phyloP scores from a whole-genome alignment of 2,888 invertebrate species.

The Caenorhabditis wallacei region DNA sequence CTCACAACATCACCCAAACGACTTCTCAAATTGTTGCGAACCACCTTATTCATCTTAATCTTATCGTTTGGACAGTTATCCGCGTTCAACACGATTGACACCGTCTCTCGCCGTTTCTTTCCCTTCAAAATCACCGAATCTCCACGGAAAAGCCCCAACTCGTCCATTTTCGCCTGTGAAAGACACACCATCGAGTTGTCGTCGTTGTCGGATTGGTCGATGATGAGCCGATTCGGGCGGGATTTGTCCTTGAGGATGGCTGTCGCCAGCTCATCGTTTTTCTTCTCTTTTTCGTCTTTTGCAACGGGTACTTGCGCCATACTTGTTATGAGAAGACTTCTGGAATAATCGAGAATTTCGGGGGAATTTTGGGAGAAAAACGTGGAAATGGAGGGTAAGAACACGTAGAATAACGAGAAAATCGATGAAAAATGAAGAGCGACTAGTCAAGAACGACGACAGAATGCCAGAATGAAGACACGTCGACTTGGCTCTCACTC shows the following conservation, averaged over 20 bases:
- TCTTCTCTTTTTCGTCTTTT: conserved; percentile 75
- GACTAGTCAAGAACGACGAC: too few relatives aligned
- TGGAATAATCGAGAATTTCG: neutral
- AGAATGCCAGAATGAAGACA: neutral
- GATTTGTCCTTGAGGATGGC: conserved; percentile 90
- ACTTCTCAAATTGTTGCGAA: conserved; percentile 95
- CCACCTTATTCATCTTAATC: conserved; percentile 96
- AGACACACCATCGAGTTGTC: conserved; percentile 98
- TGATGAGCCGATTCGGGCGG: conserved; percentile 65
- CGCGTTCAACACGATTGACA: conserved; percentile 95
- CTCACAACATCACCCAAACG: conserved; percentile 95
- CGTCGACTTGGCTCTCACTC: neutral
- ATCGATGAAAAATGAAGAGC: neutral
- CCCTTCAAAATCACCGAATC: conserved; percentile 93
- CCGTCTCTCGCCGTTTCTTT: conserved; percentile 96
- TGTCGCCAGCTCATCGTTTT: conserved; percentile 91
- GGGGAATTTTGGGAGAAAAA: neutral
- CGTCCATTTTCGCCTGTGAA: conserved; percentile 99
- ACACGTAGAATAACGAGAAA: neutral
- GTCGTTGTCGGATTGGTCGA: conserved; percentile 88
- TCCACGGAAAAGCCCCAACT: conserved; percentile 96
- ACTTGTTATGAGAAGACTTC: conserved; percentile 17
- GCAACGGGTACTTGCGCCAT: conserved; percentile 57
- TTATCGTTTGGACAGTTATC: conserved; percentile 97
- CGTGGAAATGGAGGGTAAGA: neutral